Evolutionary conservation across 2,113 vertebrate species (phyloP).

Genomic region (Rhegmatorhina hoffmannsi): DNA sequence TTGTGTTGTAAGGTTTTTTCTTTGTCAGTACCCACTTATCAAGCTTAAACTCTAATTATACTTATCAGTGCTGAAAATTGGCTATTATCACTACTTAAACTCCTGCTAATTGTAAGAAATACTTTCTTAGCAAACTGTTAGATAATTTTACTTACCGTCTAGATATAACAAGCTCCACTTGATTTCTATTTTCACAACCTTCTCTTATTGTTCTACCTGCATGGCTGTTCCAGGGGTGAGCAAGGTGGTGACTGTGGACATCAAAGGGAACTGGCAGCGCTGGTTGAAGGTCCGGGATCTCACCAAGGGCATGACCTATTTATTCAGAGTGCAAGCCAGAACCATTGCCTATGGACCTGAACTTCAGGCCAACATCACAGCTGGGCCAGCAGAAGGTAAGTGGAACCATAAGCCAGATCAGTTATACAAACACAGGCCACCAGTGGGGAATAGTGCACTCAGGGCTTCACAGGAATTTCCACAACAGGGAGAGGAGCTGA

Average conservation of each 20-base stretch:
- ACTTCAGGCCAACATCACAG: slow-evolving; percentile 87
- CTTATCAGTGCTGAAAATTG: slow-evolving; percentile 74
- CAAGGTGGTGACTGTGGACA: slow-evolving; percentile 94
- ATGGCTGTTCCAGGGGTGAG: slow-evolving; percentile 81
- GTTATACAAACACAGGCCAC: background rate
- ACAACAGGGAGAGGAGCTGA: background rate
- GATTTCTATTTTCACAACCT: background rate
- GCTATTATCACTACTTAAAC: slow-evolving; percentile 65
- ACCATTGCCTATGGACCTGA: slow-evolving; percentile 90
- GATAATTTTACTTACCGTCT: slow-evolving; percentile 40
- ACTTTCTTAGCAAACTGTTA: slow-evolving; percentile 41
- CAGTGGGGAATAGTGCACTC: background rate
- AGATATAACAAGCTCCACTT: background rate
- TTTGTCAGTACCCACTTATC: slow-evolving; percentile 64
- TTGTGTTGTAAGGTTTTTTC: slow-evolving; percentile 36
- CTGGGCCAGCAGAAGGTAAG: slow-evolving; percentile 89
- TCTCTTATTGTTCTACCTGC: background rate
- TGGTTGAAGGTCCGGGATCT: slow-evolving; percentile 95
- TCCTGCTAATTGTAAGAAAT: slow-evolving; percentile 65
- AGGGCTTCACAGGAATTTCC: background rate
- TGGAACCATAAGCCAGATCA: background rate
- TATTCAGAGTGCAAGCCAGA: slow-evolving; percentile 88
- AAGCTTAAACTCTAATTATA: slow-evolving; percentile 73
- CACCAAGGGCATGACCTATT: slow-evolving; percentile 86
- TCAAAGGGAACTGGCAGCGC: slow-evolving; percentile 89